Conservation (phyloP, 2,113 vertebrate genomes). For the Pica pica region DNA sequence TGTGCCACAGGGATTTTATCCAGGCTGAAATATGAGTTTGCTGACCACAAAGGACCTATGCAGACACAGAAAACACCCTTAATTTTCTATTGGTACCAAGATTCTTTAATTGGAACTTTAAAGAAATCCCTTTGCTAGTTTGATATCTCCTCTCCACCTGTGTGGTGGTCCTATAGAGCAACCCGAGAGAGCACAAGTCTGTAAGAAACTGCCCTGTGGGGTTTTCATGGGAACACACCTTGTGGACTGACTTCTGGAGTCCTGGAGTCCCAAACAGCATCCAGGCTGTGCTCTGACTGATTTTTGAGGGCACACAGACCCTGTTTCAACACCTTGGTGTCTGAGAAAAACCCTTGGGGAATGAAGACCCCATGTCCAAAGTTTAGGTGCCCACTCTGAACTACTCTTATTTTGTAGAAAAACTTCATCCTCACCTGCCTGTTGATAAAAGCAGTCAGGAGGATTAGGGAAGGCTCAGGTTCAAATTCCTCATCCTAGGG, state of each 20-base stretch:
- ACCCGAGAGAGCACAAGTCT: neutral
- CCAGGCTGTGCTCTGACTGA: neutral
- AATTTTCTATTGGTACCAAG: neutral
- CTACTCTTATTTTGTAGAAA: neutral
- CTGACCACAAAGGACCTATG: neutral
- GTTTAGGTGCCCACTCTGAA: neutral
- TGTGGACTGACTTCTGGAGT: neutral
- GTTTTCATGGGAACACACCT: neutral
- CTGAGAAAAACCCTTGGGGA: neutral
- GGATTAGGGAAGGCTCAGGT: neutral
- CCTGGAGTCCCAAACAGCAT: neutral
- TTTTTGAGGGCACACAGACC: neutral
- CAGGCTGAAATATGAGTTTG: neutral
- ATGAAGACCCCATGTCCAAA: accelerated
- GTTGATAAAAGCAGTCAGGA: neutral
- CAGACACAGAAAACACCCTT: neutral
- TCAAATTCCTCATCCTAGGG: neutral
- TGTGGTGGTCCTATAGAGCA: neutral
- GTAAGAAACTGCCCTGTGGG: neutral
- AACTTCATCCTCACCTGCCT: neutral
- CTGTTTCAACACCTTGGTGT: neutral
- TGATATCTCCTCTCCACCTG: neutral
- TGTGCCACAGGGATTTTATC: neutral
- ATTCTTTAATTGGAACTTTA: neutral
- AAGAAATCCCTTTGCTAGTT: neutral